Conservation (phyloP, 2,888 invertebrate genomes). For the Aplocera efformata region DNA sequence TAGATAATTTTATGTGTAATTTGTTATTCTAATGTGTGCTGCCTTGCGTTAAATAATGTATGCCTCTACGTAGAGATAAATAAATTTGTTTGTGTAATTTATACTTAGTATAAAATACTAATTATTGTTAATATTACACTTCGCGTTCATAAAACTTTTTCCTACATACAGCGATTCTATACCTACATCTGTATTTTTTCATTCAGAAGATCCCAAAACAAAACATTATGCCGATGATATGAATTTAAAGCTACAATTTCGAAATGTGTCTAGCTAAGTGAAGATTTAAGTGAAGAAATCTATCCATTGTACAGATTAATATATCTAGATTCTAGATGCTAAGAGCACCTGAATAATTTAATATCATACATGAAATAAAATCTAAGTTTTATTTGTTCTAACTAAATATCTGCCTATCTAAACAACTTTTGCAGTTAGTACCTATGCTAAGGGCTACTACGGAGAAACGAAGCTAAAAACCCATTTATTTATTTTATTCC, state of each 20-base stretch:
- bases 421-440: background rate
- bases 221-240: slow-evolving; percentile 40
- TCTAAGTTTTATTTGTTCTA: slow-evolving; percentile 7
- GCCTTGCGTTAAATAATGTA: too few species aligned
- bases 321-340: slow-evolving; percentile 13
- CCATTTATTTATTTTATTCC: background rate
- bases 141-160: too few species aligned
- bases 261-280: slow-evolving; percentile 61
- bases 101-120: too few species aligned
- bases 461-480: too few species aligned
- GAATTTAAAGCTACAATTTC: slow-evolving; percentile 65
- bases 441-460: too few species aligned
- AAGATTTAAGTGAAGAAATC: slow-evolving; percentile 23
- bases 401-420: slow-evolving; percentile 11
- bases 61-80: too few species aligned
- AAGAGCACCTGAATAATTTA: slow-evolving; percentile 19
- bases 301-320: slow-evolving; percentile 5
- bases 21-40: too few species aligned
- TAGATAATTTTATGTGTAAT: too few species aligned
- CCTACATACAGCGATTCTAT: too few species aligned
- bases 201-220: slow-evolving; percentile 2
- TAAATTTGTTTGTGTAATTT: too few species aligned
- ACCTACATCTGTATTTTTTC: background rate
- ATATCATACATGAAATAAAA: slow-evolving; percentile 12
- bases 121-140: too few species aligned